phyloP scores from a whole-genome alignment of 1,140 invertebrate species.

The Brachionus angularis region DNA sequence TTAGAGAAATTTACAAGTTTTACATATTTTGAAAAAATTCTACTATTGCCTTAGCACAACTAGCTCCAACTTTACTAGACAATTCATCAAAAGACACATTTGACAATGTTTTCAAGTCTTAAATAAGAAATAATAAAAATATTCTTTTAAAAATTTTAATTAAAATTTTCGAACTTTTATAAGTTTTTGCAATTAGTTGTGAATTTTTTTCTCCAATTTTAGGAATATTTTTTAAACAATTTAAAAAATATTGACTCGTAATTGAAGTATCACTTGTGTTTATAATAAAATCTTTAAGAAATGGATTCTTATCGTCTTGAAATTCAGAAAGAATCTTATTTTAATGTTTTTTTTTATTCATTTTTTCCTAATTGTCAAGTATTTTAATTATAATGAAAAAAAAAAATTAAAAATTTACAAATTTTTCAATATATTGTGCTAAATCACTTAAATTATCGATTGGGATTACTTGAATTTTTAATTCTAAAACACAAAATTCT shows the following conservation, averaged over 20 bases:
- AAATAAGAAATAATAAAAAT: too few relatives aligned
- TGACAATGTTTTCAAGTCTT: slow-evolving; percentile 33
- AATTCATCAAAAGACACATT: slow-evolving; percentile 12
- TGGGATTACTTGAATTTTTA: slow-evolving; percentile 39
- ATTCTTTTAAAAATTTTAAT: too few relatives aligned
- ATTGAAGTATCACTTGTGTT: background rate
- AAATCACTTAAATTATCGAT: slow-evolving; percentile 1
- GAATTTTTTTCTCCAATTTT: slow-evolving; percentile 42
- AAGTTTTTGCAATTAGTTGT: background rate
- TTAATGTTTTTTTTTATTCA: too few relatives aligned
- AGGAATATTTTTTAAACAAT: slow-evolving; percentile 35
- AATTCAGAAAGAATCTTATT: slow-evolving; percentile 38
- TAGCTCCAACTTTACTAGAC: background rate
- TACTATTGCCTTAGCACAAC: slow-evolving; percentile 14
- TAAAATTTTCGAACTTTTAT: too few relatives aligned
- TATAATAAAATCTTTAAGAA: slow-evolving; percentile 18
- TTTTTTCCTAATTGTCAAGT: too few relatives aligned
- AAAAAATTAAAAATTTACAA: background rate
- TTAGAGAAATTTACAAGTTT: too few relatives aligned
- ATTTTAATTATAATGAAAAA: background rate
- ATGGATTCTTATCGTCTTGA: slow-evolving; percentile 41
- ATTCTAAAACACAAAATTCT: slow-evolving; percentile 22
- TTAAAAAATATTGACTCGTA: background rate
- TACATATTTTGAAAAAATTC: too few relatives aligned
- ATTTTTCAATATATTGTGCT: slow-evolving; percentile 25